phyloP scores from a whole-genome alignment of 2,888 invertebrate species.

The Synanthedon andrenaeformis region DNA sequence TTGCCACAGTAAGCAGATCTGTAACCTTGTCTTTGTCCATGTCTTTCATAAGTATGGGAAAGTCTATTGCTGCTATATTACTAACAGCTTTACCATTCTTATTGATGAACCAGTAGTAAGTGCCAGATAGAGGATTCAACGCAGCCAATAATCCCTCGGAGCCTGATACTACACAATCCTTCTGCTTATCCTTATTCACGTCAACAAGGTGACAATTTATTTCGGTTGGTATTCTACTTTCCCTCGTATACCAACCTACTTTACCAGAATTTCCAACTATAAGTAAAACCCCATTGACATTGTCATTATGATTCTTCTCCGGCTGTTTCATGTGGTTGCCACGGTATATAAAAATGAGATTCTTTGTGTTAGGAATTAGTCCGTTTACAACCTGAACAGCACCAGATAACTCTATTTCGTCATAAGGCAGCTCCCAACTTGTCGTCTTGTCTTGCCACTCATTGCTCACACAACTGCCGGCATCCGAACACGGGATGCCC shows the following conservation, averaged over 20 bases:
- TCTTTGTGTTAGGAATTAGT: conserved; percentile 73
- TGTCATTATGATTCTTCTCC: conserved; percentile 54
- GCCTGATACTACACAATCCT: conserved; percentile 82
- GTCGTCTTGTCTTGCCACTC: conserved; percentile 71
- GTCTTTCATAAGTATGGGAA: conserved; percentile 79
- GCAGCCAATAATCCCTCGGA: conserved; percentile 73
- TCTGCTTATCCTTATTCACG: conserved; percentile 76
- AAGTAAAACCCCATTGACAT: conserved; percentile 76
- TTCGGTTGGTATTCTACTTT: conserved; percentile 76
- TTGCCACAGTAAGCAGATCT: conserved; percentile 75
- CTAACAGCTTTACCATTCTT: conserved; percentile 62
- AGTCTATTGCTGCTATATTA: conserved; percentile 72
- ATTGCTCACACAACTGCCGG: conserved; percentile 72
- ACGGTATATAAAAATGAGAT: conserved; percentile 80
- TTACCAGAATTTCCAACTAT: conserved; percentile 78
- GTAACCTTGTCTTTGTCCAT: conserved; percentile 77
- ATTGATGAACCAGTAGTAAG: conserved; percentile 72
- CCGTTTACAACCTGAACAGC: conserved; percentile 77
- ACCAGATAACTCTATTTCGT: conserved; percentile 77
- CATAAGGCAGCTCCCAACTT: conserved; percentile 77
- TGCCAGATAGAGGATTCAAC: conserved; percentile 61
- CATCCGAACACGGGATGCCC: conserved; percentile 80
- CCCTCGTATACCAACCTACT: conserved; percentile 79
- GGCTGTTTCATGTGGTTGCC: conserved; percentile 73
- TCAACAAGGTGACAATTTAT: conserved; percentile 82